Evolutionary conservation across 2,888 invertebrate genomes (phyloP).

Genomic region (Tachystola acroxantha): DNA sequence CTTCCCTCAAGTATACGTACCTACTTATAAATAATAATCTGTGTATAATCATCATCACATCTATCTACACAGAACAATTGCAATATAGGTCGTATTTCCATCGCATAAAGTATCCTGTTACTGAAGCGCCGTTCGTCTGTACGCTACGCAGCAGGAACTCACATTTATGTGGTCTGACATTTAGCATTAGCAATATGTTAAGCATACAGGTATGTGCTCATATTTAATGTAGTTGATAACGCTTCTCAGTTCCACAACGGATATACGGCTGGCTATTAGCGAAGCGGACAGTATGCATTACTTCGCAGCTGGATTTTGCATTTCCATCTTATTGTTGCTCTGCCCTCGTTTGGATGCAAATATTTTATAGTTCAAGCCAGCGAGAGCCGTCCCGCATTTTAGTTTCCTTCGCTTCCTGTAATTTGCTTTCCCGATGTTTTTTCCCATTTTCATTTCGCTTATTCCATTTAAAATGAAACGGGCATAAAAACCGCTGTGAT

Average conservation of each 20-base stretch:
- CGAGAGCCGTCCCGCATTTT: constrained; percentile 50
- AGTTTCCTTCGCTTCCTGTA: constrained; percentile 60
- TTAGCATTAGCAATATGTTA: no score
- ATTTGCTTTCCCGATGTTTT: constrained; percentile 52
- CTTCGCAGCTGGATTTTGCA: constrained; percentile 46
- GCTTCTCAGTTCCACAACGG: constrained; percentile 6
- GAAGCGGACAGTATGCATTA: constrained; percentile 45
- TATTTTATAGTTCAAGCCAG: constrained; percentile 64
- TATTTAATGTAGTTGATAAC: not conserved
- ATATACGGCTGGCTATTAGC: constrained; percentile 37
- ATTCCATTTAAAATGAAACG: constrained; percentile 55
- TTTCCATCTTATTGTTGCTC: constrained; percentile 66
- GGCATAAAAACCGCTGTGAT: constrained; percentile 38
- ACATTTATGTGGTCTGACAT: no score
- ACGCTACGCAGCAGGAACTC: no score
- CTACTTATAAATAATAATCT: no score
- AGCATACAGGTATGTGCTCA: no score
- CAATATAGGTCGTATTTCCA: no score
- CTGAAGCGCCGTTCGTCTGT: no score
- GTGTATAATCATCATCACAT: no score
- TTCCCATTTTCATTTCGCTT: constrained; percentile 46
- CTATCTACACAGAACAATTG: no score
- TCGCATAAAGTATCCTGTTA: no score
- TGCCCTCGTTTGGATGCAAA: constrained; percentile 68
- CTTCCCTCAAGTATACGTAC: no score